phyloP scores from a whole-genome alignment of 2,888 invertebrate species.

The Criorhina ranunculi region DNA sequence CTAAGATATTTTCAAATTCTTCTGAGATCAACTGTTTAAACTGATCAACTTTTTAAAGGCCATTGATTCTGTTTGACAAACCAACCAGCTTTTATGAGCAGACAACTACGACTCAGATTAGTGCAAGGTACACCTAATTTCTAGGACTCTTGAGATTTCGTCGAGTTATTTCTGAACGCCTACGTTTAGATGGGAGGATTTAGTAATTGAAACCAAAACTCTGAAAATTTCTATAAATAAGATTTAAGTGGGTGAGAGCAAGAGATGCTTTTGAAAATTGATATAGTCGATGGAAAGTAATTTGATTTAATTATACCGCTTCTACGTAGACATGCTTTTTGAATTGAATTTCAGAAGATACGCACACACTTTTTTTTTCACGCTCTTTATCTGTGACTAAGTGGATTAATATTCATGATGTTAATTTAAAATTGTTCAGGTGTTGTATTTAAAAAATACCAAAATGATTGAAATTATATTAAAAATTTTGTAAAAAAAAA shows the following conservation, averaged over 20 bases:
- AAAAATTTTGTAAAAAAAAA: too few species aligned
- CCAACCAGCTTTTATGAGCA: too few species aligned
- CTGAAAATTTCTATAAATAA: constrained; percentile 28
- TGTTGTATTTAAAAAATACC: too few species aligned
- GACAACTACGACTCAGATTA: too few species aligned
- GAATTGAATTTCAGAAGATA: neutral
- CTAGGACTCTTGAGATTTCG: constrained; percentile 14
- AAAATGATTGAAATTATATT: too few species aligned
- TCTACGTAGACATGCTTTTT: neutral
- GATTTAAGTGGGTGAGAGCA: constrained; percentile 31
- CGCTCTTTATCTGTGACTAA: too few species aligned
- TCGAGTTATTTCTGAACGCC: constrained; percentile 23
- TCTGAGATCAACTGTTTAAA: too few species aligned
- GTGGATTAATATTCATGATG: too few species aligned
- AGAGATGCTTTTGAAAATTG: constrained; percentile 23
- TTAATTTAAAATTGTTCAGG: neutral
- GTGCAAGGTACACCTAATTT: neutral
- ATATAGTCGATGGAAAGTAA: constrained; percentile 40
- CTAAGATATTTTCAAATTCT: too few species aligned
- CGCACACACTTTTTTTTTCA: too few species aligned
- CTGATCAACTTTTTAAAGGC: too few species aligned
- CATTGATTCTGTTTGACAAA: too few species aligned
- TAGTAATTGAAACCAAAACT: constrained; percentile 31
- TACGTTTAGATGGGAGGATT: constrained; percentile 15
- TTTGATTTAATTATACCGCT: constrained; percentile 37